phyloP scores from a whole-genome alignment of 2,113 vertebrate genomes.

The Gymnorhina tibicen region DNA sequence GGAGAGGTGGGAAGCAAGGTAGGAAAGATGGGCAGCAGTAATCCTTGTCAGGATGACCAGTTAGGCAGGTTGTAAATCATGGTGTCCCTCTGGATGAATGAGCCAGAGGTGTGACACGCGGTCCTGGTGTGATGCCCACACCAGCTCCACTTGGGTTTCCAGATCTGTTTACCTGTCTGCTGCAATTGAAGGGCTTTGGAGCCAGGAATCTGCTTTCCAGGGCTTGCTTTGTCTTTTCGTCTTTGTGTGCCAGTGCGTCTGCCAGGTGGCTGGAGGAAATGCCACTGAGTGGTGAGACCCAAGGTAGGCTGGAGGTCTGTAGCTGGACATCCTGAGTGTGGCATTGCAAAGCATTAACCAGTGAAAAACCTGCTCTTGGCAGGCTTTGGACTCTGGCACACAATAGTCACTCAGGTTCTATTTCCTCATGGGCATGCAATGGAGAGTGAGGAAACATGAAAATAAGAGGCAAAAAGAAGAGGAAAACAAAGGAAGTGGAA shows the following conservation, averaged over 20 bases:
- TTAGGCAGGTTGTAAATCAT: not conserved
- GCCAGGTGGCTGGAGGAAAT: not conserved
- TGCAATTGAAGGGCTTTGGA: not conserved
- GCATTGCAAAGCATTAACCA: not conserved
- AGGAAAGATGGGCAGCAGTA: not conserved
- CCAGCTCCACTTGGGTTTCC: fast-evolving
- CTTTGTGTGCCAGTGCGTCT: not conserved
- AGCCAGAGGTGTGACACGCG: not conserved
- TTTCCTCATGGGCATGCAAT: not conserved
- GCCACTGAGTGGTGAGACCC: fast-evolving
- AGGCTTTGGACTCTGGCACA: not conserved
- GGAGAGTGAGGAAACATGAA: not conserved
- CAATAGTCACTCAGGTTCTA: not conserved
- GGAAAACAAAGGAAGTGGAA: not conserved
- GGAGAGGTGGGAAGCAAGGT: not conserved
- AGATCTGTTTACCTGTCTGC: not conserved
- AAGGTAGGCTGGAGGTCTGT: not conserved
- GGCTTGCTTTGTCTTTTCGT: not conserved
- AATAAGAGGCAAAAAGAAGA: not conserved
- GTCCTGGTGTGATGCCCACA: not conserved
- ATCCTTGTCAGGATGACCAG: not conserved
- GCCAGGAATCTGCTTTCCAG: not conserved
- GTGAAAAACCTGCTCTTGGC: not conserved
- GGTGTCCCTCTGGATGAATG: not conserved
- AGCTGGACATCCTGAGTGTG: fast-evolving